A percentile compares a stretch with the other conserved stretches of the same genome.
Conservation (phyloP, 1,140 invertebrate species). For the Heliothis subflexa region DNA sequence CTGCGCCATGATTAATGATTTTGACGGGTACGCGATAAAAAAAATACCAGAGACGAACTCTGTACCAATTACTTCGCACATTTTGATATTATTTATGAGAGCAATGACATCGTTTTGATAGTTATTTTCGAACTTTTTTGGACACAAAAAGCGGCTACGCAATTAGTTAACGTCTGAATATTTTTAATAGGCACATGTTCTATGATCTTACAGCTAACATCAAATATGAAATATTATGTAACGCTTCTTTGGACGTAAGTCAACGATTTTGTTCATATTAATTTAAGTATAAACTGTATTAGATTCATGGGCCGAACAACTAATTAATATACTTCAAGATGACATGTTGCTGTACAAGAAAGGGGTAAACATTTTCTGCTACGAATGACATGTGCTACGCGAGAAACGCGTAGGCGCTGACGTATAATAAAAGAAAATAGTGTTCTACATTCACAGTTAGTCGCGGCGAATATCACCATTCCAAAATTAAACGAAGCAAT, state of each 20-base stretch:
- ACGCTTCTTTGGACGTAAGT: background rate
- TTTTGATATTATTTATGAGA: constrained; percentile 29
- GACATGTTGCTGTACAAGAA: background rate
- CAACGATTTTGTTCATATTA: background rate
- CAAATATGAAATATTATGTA: constrained; percentile 1
- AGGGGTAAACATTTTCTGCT: background rate
- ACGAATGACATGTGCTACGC: background rate
- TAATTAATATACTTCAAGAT: constrained; percentile 8
- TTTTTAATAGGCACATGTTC: constrained; percentile 9
- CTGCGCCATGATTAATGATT: constrained; percentile 34
- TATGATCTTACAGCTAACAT: constrained; percentile 16
- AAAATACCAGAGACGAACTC: constrained; percentile 33
- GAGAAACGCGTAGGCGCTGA: background rate
- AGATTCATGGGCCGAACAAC: background rate
- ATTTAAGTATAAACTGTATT: background rate
- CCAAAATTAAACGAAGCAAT: background rate
- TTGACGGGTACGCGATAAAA: constrained; percentile 30
- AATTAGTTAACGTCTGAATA: constrained; percentile 27
- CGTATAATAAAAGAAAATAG: constrained; percentile 2
- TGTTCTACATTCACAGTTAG: background rate
- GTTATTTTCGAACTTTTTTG: constrained; percentile 9
- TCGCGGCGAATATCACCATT: background rate
- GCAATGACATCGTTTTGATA: constrained; percentile 12
- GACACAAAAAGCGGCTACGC: background rate
- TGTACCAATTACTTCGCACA: constrained; percentile 25